phyloP scores from a whole-genome alignment of 2,113 vertebrate species.

The Coryphaenoides rupestris region DNA sequence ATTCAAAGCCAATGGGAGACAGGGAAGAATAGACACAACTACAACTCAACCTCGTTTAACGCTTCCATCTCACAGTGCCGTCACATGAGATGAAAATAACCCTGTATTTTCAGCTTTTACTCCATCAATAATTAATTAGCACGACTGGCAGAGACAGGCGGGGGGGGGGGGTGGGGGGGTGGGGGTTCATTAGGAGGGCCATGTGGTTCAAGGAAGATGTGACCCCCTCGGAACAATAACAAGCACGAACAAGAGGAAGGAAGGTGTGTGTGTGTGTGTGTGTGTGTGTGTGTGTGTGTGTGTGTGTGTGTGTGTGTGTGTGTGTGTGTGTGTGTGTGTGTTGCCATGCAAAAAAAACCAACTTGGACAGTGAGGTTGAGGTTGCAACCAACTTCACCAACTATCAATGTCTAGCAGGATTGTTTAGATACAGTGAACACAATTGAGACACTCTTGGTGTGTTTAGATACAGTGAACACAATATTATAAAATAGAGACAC shows the following conservation, averaged over 20 bases:
- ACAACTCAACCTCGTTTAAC: too few relatives aligned
- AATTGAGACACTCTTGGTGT: too few relatives aligned
- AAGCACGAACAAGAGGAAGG: slow-evolving; percentile 30
- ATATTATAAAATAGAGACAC: too few relatives aligned
- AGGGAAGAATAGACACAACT: too few relatives aligned
- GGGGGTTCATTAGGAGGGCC: slow-evolving; percentile 1
- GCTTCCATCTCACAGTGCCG: too few relatives aligned
- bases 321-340: not conserved
- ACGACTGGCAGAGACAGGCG: not conserved
- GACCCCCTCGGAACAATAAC: slow-evolving; percentile 36
- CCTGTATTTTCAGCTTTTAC: not conserved
- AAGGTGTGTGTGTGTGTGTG: not conserved
- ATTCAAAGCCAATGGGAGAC: too few relatives aligned
- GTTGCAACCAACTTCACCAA: slow-evolving; percentile 6
- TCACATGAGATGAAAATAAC: too few relatives aligned
- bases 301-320: not conserved
- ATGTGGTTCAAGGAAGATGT: slow-evolving; percentile 19
- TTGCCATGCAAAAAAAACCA: not conserved
- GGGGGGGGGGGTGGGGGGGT: not conserved
- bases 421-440: too few relatives aligned
- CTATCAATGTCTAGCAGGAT: too few relatives aligned
- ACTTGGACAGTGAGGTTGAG: slow-evolving; percentile 21
- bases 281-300: not conserved
- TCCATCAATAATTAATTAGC: not conserved
- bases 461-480: too few relatives aligned